phyloP scores from a whole-genome alignment of 2,113 vertebrate genomes.

The Nothobranchius kuhntae region DNA sequence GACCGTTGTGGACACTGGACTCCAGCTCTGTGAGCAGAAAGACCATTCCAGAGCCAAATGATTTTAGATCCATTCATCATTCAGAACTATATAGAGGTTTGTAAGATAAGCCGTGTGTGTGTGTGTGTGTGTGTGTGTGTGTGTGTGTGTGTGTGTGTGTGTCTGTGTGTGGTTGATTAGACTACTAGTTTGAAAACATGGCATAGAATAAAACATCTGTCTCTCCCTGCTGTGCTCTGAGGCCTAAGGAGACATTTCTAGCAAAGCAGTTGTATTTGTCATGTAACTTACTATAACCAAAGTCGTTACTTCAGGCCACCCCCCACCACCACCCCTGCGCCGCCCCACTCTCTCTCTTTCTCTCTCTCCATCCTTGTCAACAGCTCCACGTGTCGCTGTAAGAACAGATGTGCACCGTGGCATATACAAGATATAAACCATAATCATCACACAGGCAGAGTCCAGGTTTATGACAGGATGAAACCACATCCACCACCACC shows the following conservation, averaged over 20 bases:
- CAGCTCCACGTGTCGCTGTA: conserved; percentile 57
- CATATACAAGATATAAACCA: conserved; percentile 56
- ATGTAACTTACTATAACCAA: conserved; percentile 73
- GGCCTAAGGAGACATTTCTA: conserved; percentile 73
- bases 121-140: conserved; percentile 7
- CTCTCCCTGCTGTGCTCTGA: conserved; percentile 61
- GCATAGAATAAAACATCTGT: conserved; percentile 76
- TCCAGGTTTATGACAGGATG: conserved; percentile 60
- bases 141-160: conserved; percentile 32
- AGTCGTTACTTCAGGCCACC: conserved; percentile 67
- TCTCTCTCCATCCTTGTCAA: conserved; percentile 43
- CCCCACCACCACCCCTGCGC: background rate
- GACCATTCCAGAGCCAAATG: conserved; percentile 37
- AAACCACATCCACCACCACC: conserved; percentile 30
- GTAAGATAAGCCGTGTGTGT: conserved; percentile 24
- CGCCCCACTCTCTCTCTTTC: background rate
- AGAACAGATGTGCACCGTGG: conserved; percentile 62
- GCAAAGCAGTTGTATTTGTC: conserved; percentile 69
- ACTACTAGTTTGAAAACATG: conserved; percentile 57
- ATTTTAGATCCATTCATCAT: conserved; percentile 59
- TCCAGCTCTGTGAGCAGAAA: conserved; percentile 40
- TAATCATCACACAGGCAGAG: conserved; percentile 62
- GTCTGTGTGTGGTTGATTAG: conserved; percentile 19
- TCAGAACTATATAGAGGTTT: conserved; percentile 42
- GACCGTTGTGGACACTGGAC: conserved; percentile 57